These are phyloP conservation scores for Brachionus rubens DNA, from an alignment of 1,140 invertebrate species.

Conservation along the genomic window DNA sequence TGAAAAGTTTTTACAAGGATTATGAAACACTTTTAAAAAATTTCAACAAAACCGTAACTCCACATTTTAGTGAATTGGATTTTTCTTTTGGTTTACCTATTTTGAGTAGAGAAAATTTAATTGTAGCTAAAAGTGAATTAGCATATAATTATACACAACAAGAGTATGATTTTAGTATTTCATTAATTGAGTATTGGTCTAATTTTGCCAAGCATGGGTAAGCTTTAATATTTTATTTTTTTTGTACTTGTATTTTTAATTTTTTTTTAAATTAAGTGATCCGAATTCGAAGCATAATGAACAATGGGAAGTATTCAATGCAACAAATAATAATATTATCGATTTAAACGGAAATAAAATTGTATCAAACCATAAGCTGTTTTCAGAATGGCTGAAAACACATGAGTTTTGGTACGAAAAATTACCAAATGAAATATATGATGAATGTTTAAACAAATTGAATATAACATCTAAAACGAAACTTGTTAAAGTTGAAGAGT, in stretches of 20 bases:
- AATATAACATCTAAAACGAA: too few relatives aligned
- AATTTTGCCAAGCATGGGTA: constrained; percentile 97
- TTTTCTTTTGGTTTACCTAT: constrained; percentile 38
- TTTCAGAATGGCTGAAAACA: constrained; percentile 3
- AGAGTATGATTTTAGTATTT: constrained; percentile 9
- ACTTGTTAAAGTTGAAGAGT: too few relatives aligned
- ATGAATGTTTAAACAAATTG: not conserved
- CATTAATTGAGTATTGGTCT: constrained; percentile 70
- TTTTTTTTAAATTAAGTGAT: not conserved
- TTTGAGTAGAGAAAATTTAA: constrained; percentile 8
- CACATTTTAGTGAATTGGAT: constrained; percentile 45
- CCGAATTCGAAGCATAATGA: not conserved
- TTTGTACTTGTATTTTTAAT: not conserved
- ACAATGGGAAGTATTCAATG: constrained; percentile 2
- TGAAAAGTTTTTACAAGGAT: constrained; percentile 2
- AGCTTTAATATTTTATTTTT: constrained; percentile 54
- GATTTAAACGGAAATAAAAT: not conserved
- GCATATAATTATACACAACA: constrained; percentile 18
- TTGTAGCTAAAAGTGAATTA: not conserved
- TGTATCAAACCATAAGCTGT: not conserved
- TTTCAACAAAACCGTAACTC: not conserved
- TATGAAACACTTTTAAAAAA: not conserved
- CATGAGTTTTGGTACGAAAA: constrained; percentile 35
- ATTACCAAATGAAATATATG: constrained; percentile 40
- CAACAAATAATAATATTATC: not conserved